These are phyloP conservation scores for Agrenia bidenticulata DNA, from an alignment of 2,888 invertebrate genomes.

Conservation along the genomic window DNA sequence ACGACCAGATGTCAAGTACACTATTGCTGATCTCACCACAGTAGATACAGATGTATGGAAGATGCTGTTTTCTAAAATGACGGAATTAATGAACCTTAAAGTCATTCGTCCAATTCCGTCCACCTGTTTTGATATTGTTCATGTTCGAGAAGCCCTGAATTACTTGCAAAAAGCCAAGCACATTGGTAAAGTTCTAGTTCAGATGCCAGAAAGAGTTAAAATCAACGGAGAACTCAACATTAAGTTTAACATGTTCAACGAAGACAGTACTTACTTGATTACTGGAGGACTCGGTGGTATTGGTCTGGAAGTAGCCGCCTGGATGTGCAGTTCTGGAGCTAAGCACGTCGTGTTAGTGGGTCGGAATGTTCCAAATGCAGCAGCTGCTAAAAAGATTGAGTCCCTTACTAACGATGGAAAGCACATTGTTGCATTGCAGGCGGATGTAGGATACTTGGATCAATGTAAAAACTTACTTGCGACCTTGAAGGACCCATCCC, in stretches of 20 bases:
- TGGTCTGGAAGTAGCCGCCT: background rate
- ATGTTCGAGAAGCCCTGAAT: constrained; percentile 21
- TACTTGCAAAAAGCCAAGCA: constrained; percentile 30
- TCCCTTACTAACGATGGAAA: constrained; percentile 13
- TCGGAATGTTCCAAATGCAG: background rate
- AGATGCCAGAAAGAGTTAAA: background rate
- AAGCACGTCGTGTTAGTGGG: background rate
- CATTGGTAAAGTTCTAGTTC: constrained; percentile 28
- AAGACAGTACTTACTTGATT: background rate
- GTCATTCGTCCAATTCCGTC: constrained; percentile 10
- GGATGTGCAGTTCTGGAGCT: background rate
- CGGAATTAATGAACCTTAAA: background rate
- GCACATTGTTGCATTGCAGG: constrained; percentile 10
- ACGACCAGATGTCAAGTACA: constrained; percentile 33
- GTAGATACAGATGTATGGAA: constrained; percentile 2
- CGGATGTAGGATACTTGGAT: constrained; percentile 24
- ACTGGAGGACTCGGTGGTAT: constrained; percentile 6
- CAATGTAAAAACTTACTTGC: constrained; percentile 19
- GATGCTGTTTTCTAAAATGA: background rate
- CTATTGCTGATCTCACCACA: constrained; percentile 23
- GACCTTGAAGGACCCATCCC: background rate
- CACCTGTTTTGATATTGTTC: constrained; percentile 11
- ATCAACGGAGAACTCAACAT: background rate
- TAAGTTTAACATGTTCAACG: constrained; percentile 1
- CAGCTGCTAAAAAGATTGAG: constrained; percentile 2